Conservation (phyloP, 53 echinoderm and acorn worm species). For the Stichopus horrens region DNA sequence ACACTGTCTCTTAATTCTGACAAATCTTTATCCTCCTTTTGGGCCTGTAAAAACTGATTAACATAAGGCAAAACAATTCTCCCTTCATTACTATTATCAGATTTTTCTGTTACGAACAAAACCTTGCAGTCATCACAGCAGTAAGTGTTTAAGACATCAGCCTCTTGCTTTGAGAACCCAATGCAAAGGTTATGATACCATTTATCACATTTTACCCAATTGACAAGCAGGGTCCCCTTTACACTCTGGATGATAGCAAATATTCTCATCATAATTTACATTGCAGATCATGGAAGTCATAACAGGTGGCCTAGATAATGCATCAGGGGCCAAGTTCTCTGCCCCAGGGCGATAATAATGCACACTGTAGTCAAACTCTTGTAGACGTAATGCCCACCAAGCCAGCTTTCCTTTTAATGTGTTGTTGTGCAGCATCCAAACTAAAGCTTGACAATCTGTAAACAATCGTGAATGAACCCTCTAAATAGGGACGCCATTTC, state of each 20-base stretch:
- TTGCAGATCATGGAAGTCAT: background rate
- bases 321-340: slow-evolving; percentile 49
- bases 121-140: background rate
- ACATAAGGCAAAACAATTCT: no score
- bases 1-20: no score
- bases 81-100: no score
- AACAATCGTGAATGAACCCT: no score
- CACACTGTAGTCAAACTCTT: slow-evolving; percentile 48
- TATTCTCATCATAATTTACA: slow-evolving; percentile 39
- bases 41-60: no score
- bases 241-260: background rate
- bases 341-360: slow-evolving; percentile 48
- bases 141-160: background rate
- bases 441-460: no score
- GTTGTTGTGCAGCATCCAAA: no score
- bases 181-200: slow-evolving; percentile 49
- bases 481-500: background rate
- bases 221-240: slow-evolving; percentile 18
- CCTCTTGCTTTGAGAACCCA: slow-evolving; percentile 9
- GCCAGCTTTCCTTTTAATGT: slow-evolving; percentile 45
- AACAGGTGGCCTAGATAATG: background rate
- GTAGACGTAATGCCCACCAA: slow-evolving; percentile 54
- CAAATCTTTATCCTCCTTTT: no score
- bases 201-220: slow-evolving; percentile 56
- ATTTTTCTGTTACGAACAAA: no score